Base-by-base conservation (phyloP, 2,888 invertebrate genomes). In the Tridacna gigas region DNA sequence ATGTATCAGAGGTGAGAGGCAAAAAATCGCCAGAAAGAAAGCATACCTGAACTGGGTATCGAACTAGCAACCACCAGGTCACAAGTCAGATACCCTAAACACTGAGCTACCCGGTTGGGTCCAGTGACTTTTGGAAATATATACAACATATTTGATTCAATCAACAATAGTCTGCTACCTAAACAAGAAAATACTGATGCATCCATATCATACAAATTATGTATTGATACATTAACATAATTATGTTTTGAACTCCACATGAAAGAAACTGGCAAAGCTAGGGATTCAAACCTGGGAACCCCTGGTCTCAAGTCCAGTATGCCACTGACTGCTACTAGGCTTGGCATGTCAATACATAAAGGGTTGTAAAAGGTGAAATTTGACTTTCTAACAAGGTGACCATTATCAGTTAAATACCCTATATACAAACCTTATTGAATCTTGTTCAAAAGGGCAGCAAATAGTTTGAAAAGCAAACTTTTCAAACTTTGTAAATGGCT, bases 401-500 rank as follows among this genome's bases (percentile, higher is more conserved):
- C 45, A 69, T 69, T 69, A n/a, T 69, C 28, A 69, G 13, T 47
- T 20, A 45, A 69, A 25, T 28, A 20, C 13, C n/a, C 37, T n/a
- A 47, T 28, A 69, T 69, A 45, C 2, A 65, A 20, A 45, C 37
- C n/a, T 22, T 69, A 47, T 69, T 45, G 69, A 69, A 69, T 28
- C 18, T 69, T n/a, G 2, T 69, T 45, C 69, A 69, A 69, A 28
- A 69, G 69, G 25, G 45, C 28, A 45, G 37, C 69, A 20, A 45
- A 69, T 69, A n/a, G 69, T 28, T 47, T 47, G 15, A 12, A 47
- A 69, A 69, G 45, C 47, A 69, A 69, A 69, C 69, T 28, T 69
- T 47, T 45, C 47, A 69, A 47, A 47, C n/a, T 20, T 25, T 45
- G 69, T 69, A 69, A 69, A 69, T 47, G 69, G 28, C 69, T 28